Conservation (phyloP, 1,140 invertebrate genomes). For the Mesaphorura yosii region DNA sequence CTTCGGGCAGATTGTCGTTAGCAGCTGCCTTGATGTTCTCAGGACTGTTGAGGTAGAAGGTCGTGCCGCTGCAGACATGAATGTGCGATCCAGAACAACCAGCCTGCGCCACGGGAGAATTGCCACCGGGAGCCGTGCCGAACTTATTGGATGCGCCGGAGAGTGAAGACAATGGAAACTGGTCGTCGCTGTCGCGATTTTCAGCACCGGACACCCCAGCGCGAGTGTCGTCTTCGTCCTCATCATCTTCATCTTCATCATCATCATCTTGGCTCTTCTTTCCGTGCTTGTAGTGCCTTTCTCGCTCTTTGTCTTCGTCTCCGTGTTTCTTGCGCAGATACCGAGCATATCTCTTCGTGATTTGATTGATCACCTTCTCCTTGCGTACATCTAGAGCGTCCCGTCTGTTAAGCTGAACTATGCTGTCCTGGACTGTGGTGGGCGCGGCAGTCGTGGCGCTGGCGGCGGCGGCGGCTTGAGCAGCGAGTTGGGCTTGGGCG, state of each 20-base stretch:
- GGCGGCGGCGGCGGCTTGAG: neutral
- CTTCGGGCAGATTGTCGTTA: no score
- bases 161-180: neutral
- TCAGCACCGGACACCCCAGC: neutral
- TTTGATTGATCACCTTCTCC: neutral
- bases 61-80: slow-evolving; percentile 6
- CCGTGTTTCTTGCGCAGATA: no score
- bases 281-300: neutral
- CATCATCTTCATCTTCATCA: neutral
- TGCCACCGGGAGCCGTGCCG: neutral
- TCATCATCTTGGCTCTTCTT: neutral
- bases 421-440: neutral
- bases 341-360: slow-evolving; percentile 2
- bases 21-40: neutral
- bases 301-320: neutral
- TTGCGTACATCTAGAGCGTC: neutral
- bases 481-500: neutral
- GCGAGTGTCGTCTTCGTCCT: slow-evolving; percentile 4
- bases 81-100: slow-evolving; percentile 6
- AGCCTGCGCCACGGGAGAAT: neutral
- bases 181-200: neutral
- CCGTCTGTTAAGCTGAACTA: neutral
- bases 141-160: neutral
- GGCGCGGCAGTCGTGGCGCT: neutral
- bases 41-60: slow-evolving; percentile 2